Evolutionary conservation across 37 sponge, comb jelly and placozoan species (phyloP).

Genomic region (Agelas oroides): DNA sequence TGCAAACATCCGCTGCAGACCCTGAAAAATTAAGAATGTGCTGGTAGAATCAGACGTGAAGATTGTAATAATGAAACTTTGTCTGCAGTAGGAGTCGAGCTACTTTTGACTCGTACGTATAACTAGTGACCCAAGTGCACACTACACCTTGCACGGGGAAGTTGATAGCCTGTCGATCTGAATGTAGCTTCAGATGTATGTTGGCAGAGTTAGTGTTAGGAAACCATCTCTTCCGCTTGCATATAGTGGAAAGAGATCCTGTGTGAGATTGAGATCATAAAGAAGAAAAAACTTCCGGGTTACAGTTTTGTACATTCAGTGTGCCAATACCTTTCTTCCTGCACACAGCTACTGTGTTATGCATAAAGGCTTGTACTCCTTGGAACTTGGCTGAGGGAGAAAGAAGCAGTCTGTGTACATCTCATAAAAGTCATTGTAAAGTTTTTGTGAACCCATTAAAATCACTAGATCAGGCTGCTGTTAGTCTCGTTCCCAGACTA

Average conservation of each 20-base stretch:
- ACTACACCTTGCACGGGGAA: constrained; percentile 84
- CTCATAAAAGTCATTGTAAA: not conserved
- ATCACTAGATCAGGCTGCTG: too few species aligned
- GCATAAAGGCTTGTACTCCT: constrained; percentile 59
- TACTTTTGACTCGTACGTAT: too few species aligned
- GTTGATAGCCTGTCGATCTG: constrained; percentile 88
- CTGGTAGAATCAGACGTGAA: too few species aligned
- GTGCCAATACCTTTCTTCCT: constrained; percentile 41
- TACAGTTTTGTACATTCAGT: too few species aligned
- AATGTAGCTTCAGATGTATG: constrained; percentile 27
- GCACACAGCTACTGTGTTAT: constrained; percentile 27
- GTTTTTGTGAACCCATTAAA: too few species aligned
- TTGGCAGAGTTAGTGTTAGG: constrained; percentile 54
- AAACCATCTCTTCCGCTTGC: constrained; percentile 69
- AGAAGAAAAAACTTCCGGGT: too few species aligned
- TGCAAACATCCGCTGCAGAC: constrained; percentile 88
- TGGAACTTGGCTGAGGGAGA: constrained; percentile 54
- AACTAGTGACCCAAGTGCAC: too few species aligned
- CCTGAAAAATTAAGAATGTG: constrained; percentile 15
- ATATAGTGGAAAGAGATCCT: constrained; percentile 60
- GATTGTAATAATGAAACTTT: too few species aligned
- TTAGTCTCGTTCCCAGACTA: too few species aligned
- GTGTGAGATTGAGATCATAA: too few species aligned
- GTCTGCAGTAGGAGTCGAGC: too few species aligned
- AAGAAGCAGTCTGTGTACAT: not conserved